Percentiles rank a stretch among this genome's conserved stretches.
These are phyloP conservation scores for Capitulum mitella DNA, from an alignment of 2,888 invertebrate species.

Conservation along the genomic window DNA sequence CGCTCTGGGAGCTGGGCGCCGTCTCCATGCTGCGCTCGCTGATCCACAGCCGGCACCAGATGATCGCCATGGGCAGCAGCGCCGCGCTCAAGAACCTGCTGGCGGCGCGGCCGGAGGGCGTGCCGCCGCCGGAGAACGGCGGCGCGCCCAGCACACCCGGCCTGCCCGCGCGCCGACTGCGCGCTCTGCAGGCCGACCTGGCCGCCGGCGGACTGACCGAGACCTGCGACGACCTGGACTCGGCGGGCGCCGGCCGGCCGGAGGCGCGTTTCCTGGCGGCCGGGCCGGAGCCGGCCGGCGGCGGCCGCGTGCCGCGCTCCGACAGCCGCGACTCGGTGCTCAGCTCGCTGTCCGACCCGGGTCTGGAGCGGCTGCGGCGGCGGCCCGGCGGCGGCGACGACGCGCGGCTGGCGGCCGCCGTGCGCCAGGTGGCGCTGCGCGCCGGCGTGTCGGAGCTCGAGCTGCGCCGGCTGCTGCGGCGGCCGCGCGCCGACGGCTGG, in stretches of 20 bases:
- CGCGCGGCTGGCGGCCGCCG: slow-evolving; percentile 30
- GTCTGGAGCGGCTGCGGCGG: slow-evolving; percentile 69
- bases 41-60: slow-evolving; percentile 92
- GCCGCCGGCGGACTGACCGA: slow-evolving; percentile 72
- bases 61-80: slow-evolving; percentile 94
- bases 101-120: slow-evolving; percentile 57
- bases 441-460: not conserved
- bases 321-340: slow-evolving; percentile 54
- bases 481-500: slow-evolving; percentile 3
- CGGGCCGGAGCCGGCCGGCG: slow-evolving; percentile 76
- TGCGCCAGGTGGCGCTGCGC: slow-evolving; percentile 25
- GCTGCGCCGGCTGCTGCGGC: slow-evolving; percentile 22
- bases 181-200: slow-evolving; percentile 53
- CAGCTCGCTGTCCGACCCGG: slow-evolving; percentile 62
- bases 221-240: slow-evolving; percentile 47
- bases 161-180: slow-evolving; percentile 58
- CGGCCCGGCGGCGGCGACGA: slow-evolving; percentile 29
- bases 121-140: slow-evolving; percentile 32
- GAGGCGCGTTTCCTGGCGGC: slow-evolving; percentile 57
- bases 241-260: slow-evolving; percentile 31
- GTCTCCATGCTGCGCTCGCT: slow-evolving; percentile 85
- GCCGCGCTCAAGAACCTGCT: slow-evolving; percentile 90
- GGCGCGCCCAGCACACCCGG: slow-evolving; percentile 51
- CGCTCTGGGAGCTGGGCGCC: slow-evolving; percentile 85
- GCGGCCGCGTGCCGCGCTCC: slow-evolving; percentile 69